Evolutionary conservation across 2,888 invertebrate genomes (phyloP), one percentile per base, ranked within the genome.

Genomic region (Iphiclides podalirius): DNA sequence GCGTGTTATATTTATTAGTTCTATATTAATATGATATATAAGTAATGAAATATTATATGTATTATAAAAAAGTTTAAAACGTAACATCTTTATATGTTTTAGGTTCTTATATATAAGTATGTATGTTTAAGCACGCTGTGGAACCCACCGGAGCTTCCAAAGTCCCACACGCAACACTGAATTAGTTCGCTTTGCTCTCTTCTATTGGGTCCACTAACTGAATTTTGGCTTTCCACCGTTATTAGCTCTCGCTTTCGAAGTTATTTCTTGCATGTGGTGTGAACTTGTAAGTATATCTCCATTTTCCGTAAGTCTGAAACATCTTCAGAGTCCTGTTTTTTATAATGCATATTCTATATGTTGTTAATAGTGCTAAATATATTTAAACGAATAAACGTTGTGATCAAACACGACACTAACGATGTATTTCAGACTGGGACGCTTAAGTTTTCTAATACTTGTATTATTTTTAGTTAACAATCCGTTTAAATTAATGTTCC

Each of bases 161-260:
- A 60, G 66, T 55, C 35, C 52, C 28, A 45, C 52, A 58, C 58
- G 59, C 57, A 15, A 53, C 54, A 60, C 59, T 51, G 46, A 52
- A 45, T 44, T 44, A n/a, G n/a, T 57, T 52, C 17, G 47, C 34
- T 53, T 51, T 9, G 52, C 51, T 55, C 17, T 23, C 52, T 36
- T 57, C 50, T 47, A 16, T 53, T 57, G 31, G 23, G 40, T 47
- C 40, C 48, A 52, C 45, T 48, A 47, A 28, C 37, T 52, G 37
- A 34, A 42, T 55, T 52, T 47, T 54, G 47, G 54, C 57, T 58
- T 51, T 49, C 42, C 52, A 42, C 44, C 54, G 33, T 55, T 59
- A 36, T 61, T 54, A 45, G 75, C 72, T 72, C 70, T 39, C 45
- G 75, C 73, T 69, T 67, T 58, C 63, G 38, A 44, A 43, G 31